Base-by-base conservation (phyloP, 30 jellyfish, hydroid and myxozoan genomes). In the Hydractinia symbiolongicarpus region DNA sequence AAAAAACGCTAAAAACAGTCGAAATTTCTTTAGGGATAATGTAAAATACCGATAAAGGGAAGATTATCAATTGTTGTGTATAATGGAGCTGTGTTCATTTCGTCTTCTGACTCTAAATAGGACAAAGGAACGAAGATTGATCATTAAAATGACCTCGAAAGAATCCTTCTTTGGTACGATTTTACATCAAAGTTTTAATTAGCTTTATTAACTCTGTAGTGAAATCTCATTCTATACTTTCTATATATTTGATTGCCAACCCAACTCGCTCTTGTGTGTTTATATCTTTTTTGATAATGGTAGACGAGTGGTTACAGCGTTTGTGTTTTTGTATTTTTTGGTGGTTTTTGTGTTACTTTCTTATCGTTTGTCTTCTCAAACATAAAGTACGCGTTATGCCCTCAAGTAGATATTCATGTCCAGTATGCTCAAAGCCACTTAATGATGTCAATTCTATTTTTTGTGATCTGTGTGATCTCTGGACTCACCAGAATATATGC, bases 401-500 rank as follows among this genome's bases (percentile, higher is more conserved):
- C 68, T 9, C 10, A 10, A 10, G 68, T 9, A 57, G 68, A 57
- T 57, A 9, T n/a, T n/a, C 68, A 57, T 57, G 68, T 57, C n/a
- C 68, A 57, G 68, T 57, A n/a, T 57, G 68, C 68, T 57, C 68
- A 9, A 57, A n/a, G 68, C 13, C 68, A 9, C 13, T 57, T 9
- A 57, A 57, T 9, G 68, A 57, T 57, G 68, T n/a, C n/a, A 57
- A 57, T 57, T 57, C n/a, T 57, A 57, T 57, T 9, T 57, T 57
- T n/a, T 57, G 68, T n/a, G 68, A 57, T 57, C 68, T 57, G 13
- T 57, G 68, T 57, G n/a, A 57, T 57, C n/a, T n/a, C n/a, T 57
- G 68, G 68, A 57, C 68, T n/a, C 68, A 57, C n/a, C 68, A 57
- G n/a, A 57, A 57, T n/a, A 57, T 9, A 57, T 57, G 68, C n/a